These are phyloP conservation scores for Lomographa bimaculata DNA, from an alignment of 2,888 invertebrate species.

Conservation along the genomic window DNA sequence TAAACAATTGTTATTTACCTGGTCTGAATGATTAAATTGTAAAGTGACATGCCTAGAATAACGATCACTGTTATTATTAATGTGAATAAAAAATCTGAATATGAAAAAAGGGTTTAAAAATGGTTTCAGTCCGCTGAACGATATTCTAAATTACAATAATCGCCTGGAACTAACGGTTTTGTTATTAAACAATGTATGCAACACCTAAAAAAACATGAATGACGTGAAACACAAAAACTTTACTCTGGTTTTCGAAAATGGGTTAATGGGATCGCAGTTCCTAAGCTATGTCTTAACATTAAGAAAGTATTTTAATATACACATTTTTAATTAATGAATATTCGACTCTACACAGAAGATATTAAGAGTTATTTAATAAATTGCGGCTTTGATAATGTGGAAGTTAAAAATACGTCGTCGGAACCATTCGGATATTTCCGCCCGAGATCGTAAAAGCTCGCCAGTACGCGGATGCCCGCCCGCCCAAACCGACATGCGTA, in stretches of 20 bases:
- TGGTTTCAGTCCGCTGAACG: too few relatives aligned
- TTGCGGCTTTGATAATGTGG: slow-evolving; percentile 42
- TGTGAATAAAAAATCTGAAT: too few relatives aligned
- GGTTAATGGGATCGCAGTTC: slow-evolving; percentile 69
- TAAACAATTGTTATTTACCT: too few relatives aligned
- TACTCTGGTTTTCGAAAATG: slow-evolving; percentile 51
- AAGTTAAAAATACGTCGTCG: slow-evolving; percentile 76
- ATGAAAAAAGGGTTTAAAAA: too few relatives aligned
- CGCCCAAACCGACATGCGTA: slow-evolving; percentile 58
- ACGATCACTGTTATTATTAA: too few relatives aligned
- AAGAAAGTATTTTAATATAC: slow-evolving; percentile 50
- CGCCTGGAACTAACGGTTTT: too few relatives aligned
- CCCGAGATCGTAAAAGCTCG: slow-evolving; percentile 39
- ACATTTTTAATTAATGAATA: slow-evolving; percentile 11
- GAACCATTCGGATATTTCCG: slow-evolving; percentile 63
- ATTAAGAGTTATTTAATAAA: slow-evolving; percentile 26
- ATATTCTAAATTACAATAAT: too few relatives aligned
- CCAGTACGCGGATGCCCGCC: slow-evolving; percentile 72
- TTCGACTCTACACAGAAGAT: slow-evolving; percentile 16
- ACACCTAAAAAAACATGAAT: slow-evolving; percentile 26
- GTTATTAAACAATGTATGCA: too few relatives aligned
- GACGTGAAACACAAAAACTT: slow-evolving; percentile 20
- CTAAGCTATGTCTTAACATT: slow-evolving; percentile 56
- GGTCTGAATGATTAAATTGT: too few relatives aligned
- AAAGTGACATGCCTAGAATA: too few relatives aligned